phyloP scores from a whole-genome alignment of 2,888 invertebrate species.

The Itoplectis maculator region DNA sequence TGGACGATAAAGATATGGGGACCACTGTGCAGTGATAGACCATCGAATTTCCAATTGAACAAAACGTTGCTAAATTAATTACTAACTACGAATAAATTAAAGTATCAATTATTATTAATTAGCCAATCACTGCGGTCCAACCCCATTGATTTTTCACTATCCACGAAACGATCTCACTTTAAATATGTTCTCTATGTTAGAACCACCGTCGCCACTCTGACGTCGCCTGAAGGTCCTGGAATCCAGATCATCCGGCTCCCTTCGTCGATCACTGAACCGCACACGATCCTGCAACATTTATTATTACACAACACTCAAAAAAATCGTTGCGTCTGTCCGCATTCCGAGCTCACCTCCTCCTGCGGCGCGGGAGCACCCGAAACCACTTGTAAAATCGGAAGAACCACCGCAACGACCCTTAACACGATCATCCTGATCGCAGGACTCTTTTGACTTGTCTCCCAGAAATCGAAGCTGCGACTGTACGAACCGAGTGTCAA shows the following conservation, averaged over 20 bases:
- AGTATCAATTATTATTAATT: no score
- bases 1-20: no score
- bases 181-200: conserved; percentile 56
- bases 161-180: conserved; percentile 57
- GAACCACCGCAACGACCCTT: conserved; percentile 24
- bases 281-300: conserved; percentile 48
- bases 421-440: conserved; percentile 29
- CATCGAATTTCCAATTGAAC: no score
- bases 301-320: neutral
- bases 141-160: neutral
- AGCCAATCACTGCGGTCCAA: neutral
- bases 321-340: neutral
- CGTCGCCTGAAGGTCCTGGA: conserved; percentile 33
- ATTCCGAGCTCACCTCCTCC: conserved; percentile 64
- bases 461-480: conserved; percentile 33
- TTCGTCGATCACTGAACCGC: conserved; percentile 48
- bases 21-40: no score
- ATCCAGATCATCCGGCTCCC: conserved; percentile 34
- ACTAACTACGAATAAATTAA: no score
- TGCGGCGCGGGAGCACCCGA: conserved; percentile 55
- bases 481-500: conserved; percentile 41
- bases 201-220: conserved; percentile 21
- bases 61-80: no score
- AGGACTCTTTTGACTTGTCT: neutral
- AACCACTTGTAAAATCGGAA: conserved; percentile 22